Base-by-base conservation (phyloP, 2,888 invertebrate species). In the Amphipyra berbera region DNA sequence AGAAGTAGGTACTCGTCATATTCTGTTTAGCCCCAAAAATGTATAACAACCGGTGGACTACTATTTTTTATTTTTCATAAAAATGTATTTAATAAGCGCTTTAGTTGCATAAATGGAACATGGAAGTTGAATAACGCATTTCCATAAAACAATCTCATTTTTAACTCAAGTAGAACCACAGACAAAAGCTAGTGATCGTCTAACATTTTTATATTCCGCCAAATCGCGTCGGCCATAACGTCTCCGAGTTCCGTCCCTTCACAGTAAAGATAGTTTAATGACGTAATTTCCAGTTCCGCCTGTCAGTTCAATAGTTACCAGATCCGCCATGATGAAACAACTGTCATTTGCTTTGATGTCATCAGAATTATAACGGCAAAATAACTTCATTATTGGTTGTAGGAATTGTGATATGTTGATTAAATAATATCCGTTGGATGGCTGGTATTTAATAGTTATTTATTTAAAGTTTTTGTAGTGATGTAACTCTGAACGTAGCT, bases 201-300 rank as follows among this genome's bases (percentile, higher is more conserved):
- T 33, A 13, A 54, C 13, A 64, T 59, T 45, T 37, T n/a, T 13
- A 54, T 60, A 12, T 45, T 50, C 66, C 46, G 71, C 60, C 58
- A 76, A 76, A 76, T 73, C 27, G 27, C 58, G 45, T 53, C 61
- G 58, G 13, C 30, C 47, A 48, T 75, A 75, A 75, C 61, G 35
- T 46, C 57, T 46, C 0, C 40, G 57, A 66, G 75, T 75, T 75
- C 77, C 77, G 77, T 55, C 37, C 66, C 68, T 76, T 71, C 68
- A 68, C 73, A 78, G 64, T 76, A 68, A 77, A 76, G 56, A 70
- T 76, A 75, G 58, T 78, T 68, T 78, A 66, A 78, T 78, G 61
- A 67, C 71, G 73, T 68, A 59, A 78, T 78, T 78, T 76, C 78
- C 77, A 78, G 77, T 78, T 78, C 78, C 77, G 69, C 53, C 61